phyloP scores from a whole-genome alignment of 2,113 vertebrate species.

The Rhinolophus sinicus region DNA sequence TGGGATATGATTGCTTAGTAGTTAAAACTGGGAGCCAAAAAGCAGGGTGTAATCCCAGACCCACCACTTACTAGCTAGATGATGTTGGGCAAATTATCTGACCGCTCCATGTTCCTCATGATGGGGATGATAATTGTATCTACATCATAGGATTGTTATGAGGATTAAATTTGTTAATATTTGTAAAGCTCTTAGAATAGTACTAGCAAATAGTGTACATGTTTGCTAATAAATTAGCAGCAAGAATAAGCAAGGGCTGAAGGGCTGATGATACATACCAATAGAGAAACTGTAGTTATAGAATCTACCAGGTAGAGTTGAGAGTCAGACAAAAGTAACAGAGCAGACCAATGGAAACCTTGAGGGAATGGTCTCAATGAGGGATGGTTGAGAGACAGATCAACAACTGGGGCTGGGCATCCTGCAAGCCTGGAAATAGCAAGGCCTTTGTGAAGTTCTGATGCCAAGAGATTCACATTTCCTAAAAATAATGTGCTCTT shows the following conservation, averaged over 20 bases:
- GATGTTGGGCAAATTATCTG: background rate
- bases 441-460: background rate
- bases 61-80: background rate
- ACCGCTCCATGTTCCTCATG: background rate
- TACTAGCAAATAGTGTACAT: background rate
- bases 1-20: background rate
- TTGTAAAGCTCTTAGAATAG: background rate
- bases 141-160: background rate
- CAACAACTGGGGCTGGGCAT: background rate
- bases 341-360: background rate
- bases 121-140: background rate
- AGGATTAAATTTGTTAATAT: background rate
- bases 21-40: background rate
- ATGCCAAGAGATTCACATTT: background rate
- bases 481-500: conserved; percentile 72
- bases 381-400: background rate
- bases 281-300: background rate
- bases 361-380: background rate
- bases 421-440: background rate
- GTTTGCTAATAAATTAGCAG: background rate
- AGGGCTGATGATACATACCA: background rate
- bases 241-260: background rate
- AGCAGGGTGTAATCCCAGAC: background rate
- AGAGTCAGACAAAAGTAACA: background rate
- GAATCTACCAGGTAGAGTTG: background rate